A percentile compares a stretch with the other conserved stretches of the same genome.
These are phyloP conservation scores for Temnothorax longispinosus DNA, from an alignment of 1,140 invertebrate genomes.

Conservation along the genomic window DNA sequence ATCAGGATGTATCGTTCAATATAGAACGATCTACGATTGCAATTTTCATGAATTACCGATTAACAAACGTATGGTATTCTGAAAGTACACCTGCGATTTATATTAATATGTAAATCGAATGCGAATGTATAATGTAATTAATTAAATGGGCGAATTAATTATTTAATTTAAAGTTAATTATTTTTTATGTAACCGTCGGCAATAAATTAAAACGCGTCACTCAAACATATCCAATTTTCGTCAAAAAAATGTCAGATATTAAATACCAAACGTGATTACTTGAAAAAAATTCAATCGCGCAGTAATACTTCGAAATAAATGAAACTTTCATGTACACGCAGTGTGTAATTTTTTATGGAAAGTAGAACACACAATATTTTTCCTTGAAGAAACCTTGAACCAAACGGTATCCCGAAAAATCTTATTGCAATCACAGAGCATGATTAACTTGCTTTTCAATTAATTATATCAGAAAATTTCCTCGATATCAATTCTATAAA, in stretches of 20 bases:
- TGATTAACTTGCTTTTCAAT: background rate
- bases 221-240: background rate
- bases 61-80: background rate
- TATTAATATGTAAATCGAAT: background rate
- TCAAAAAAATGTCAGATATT: background rate
- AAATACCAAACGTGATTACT: too few relatives aligned
- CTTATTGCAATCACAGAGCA: background rate
- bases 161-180: background rate
- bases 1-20: background rate
- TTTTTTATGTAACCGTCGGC: background rate
- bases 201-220: background rate
- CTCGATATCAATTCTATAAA: background rate
- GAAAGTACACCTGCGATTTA: background rate
- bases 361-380: background rate
- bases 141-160: background rate
- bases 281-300: background rate
- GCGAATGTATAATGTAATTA: background rate
- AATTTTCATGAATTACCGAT: background rate
- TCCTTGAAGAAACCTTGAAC: background rate
- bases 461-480: background rate
- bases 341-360: constrained; percentile 2
- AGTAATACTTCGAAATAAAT: background rate
- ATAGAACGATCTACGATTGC: background rate
- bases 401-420: constrained; percentile 8
- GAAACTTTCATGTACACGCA: background rate